phyloP scores from a whole-genome alignment of 1,140 invertebrate genomes.

The Saxidomus purpurata region DNA sequence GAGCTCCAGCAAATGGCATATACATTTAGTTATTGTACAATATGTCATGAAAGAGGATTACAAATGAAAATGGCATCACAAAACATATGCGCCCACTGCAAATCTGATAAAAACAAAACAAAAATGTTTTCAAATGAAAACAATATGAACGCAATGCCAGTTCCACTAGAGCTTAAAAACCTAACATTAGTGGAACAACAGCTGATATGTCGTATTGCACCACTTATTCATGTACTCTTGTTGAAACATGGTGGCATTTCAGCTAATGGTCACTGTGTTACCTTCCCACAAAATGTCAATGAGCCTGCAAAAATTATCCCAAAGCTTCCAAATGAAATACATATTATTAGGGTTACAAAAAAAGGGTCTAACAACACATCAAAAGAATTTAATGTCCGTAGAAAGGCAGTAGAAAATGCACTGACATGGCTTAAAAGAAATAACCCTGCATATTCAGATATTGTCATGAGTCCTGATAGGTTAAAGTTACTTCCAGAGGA shows the following conservation, averaged over 20 bases:
- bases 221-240: conserved; percentile 62
- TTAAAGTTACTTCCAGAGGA: conserved; percentile 47
- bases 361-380: conserved; percentile 35
- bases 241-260: conserved; percentile 67
- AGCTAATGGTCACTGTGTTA: no score
- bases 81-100: conserved; percentile 40
- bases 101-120: conserved; percentile 29
- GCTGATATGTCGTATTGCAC: no score
- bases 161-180: conserved; percentile 41
- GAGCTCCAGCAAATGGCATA: conserved; percentile 56
- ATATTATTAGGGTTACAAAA: conserved; percentile 54
- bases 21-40: background rate
- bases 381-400: conserved; percentile 57
- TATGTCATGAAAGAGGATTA: conserved; percentile 56
- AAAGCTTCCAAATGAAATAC: conserved; percentile 45
- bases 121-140: conserved; percentile 69
- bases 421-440: conserved; percentile 57
- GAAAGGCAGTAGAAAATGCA: conserved; percentile 54
- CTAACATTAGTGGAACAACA: conserved; percentile 56
- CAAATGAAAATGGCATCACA: conserved; percentile 21
- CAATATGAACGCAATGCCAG: conserved; percentile 47
- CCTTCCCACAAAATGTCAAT: no score
- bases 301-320: conserved; percentile 54
- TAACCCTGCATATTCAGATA: conserved; percentile 56
- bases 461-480: conserved; percentile 54